Base-by-base conservation (phyloP, 1,140 invertebrate genomes). In the Cotesia typhae region DNA sequence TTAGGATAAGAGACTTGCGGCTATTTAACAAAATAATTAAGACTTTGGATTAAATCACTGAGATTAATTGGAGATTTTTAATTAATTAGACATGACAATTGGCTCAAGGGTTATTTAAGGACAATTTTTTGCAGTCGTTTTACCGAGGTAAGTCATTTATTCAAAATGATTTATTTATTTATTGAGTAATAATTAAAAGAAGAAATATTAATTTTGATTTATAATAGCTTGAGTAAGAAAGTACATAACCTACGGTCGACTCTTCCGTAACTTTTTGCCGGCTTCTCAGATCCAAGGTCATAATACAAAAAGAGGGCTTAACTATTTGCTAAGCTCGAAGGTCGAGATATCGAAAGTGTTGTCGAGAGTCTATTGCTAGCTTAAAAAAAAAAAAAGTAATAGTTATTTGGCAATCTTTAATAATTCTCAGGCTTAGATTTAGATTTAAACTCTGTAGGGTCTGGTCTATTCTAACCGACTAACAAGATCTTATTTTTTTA, bases 221-320 rank as follows among this genome's bases (percentile, higher is more conserved):
- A 47, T 47, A 47, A 47, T 47, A 47, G 4, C 3, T 9, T 47
- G 41, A 47, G 38, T 41, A 55, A 55, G n/a, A 55, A 55, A 17
- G 17, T 55, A 55, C 53, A 9, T 55, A 55, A 55, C 41, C 41
- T 47, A 47, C 41, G 41, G 41, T 47, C 5, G 41, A 47, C 28
- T 60, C 59, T 60, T 60, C 59, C 59, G 59, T 60, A 17, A 60
- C 59, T 60, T 60, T 60, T 60, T 60, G 59, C 59, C 20, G 59
- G 59, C 53, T 9, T 60, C 10, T 17, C 20, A 36, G 17, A 60
- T 28, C 59, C 28, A 60, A 60, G 59, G 59, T 60, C 59, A 60
- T 55, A 6, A 20, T 36, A 60, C 5, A 20, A 20, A 60, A 20
- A 60, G 17, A 12, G 17, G 59, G 4, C 17, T 60, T 36, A 35